Evolutionary conservation across 2,888 invertebrate species (phyloP), one percentile per base, ranked within the genome.

Genomic region (Apamea crenata): DNA sequence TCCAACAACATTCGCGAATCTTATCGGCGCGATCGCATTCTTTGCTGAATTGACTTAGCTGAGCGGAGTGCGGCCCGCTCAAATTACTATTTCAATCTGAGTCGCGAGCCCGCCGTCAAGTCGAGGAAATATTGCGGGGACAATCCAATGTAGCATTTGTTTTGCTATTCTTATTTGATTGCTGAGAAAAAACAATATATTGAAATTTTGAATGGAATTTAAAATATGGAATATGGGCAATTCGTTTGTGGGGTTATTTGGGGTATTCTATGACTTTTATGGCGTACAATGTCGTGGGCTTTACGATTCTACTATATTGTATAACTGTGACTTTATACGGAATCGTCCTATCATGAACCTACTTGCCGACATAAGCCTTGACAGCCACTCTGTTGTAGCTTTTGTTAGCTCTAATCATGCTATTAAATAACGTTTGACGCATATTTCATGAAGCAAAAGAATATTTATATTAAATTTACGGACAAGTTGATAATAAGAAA

Each of bases 81-180:
- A 94, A 95, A 95, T 96, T 95, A 95, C 94, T 94, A 95, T 95
- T 95, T 93, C 95, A 94, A 94, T 94, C 92, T 93, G 72, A 81
- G 75, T 75, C 71, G 80, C 83, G 78, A 32, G 80, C 77, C 76
- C 73, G 75, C 80, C 77, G 78, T 78, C 74, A 81, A 66, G 36
- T 44, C 73, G 73, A 75, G 65, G 61, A 85, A 87, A 87, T 87
- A 87, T 83, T 78, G 72, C 78, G 71, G 74, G 47, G 69, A 86
- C 78, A 74, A 86, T 78, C 66, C 73, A 61, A 84, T 67, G 67
- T 76, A 82, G 68, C 56, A 75, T 78, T 84, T 79, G 70, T 83
- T 69, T 73, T 67, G 56, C 25, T 75, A 40, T 80, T 69, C 61
- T 84, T 87, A 77, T 84, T 81, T 76, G 32, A 67, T 83, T 77